Percentiles rank a stretch among this genome's conserved stretches.
These are phyloP conservation scores for Arremon aurantiirostris DNA, from an alignment of 2,797 vertebrate species.

Conservation along the genomic window DNA sequence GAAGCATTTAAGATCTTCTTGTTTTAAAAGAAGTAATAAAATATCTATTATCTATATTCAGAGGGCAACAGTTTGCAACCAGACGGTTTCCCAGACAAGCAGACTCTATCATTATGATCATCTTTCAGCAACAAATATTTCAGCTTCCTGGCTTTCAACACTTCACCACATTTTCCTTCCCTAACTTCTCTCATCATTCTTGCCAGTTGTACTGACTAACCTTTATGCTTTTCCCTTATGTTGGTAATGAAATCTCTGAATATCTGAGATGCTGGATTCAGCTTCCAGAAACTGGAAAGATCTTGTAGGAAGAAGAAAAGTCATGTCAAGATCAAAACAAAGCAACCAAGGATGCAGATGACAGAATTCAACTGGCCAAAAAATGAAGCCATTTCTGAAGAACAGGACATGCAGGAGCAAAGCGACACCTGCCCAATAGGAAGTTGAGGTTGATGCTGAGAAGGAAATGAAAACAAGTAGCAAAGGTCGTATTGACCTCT, in stretches of 20 bases:
- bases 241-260: neutral
- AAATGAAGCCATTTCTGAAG: neutral
- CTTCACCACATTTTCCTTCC: neutral
- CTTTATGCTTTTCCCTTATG: neutral
- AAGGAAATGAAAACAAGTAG: neutral
- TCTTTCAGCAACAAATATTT: neutral
- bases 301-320: neutral
- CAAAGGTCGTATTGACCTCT: neutral
- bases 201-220: neutral
- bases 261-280: neutral
- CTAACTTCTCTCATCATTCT: neutral
- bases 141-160: neutral
- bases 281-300: neutral
- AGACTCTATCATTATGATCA: neutral
- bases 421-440: neutral
- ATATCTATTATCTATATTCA: neutral
- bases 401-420: neutral
- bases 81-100: neutral
- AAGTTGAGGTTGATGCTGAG: neutral
- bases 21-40: constrained; percentile 10
- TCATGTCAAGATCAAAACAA: neutral
- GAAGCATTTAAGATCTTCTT: neutral
- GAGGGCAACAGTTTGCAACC: neutral
- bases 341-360: neutral
- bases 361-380: neutral